Base-by-base conservation (phyloP, 2,113 vertebrate genomes). In the Sapajus apella region DNA sequence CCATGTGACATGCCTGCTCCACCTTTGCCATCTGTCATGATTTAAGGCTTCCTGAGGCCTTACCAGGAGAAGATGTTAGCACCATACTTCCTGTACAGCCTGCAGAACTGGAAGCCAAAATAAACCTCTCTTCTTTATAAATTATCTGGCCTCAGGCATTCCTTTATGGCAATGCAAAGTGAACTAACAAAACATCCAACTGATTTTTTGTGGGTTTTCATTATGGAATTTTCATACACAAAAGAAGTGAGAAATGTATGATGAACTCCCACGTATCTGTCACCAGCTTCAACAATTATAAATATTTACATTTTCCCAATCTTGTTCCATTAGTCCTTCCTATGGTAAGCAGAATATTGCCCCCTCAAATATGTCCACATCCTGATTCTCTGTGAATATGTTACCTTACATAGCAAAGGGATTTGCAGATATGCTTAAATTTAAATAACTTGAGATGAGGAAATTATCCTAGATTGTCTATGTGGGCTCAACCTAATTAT, bases 151-250 rank as follows among this genome's bases (percentile, higher is more conserved):
- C 61, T 64, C 61, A 64, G 61, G 27, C 30, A 64, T 64, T 64
- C 61, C 61, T 64, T 64, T 64, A 64, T 32, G 14, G 12, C 27
- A 64, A 64, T 64, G 12, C 27, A 32, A 64, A 64, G 12, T 64
- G 27, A 27, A 64, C 61, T 64, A 64, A 64, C 27, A 64, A 64
- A 64, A 90, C 52, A 85, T 8, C 56, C 89, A 94, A 91, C 21
- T 81, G 66, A 82, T 58, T 95, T 81, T 97, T 82, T 82, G 20
- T 79, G 45, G 16, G 25, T 85, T 96, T 96, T 96, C 86, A 86
- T 83, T 94, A 85, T 52, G 27, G 13, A 58, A 84, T 88, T 58
- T 92, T 86, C 88, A 73, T 55, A 61, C 37, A 87, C 72, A 82
- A 89, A 96, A 79, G 58, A 91, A 75, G 14, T 56, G 11, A 95